These are phyloP conservation scores for Pelobates cultripes DNA, from an alignment of 2,797 vertebrate species.

Conservation along the genomic window DNA sequence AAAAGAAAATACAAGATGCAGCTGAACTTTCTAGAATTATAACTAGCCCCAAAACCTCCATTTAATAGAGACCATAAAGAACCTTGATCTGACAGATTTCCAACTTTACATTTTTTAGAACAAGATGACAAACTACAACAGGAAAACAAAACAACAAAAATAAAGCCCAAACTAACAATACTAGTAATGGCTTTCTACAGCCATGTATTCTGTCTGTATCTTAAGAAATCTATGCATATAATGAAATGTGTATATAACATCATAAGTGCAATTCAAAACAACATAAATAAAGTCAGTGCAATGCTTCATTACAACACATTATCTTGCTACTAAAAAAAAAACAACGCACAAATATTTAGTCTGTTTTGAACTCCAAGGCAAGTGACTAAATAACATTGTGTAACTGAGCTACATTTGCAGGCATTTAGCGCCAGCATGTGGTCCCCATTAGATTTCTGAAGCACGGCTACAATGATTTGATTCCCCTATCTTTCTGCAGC, in stretches of 20 bases:
- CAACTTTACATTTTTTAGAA: too few relatives aligned
- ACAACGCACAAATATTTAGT: neutral
- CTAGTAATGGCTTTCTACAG: too few relatives aligned
- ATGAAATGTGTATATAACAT: neutral
- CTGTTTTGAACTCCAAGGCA: neutral
- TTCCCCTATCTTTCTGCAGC: conserved; percentile 37
- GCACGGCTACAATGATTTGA: conserved; percentile 58
- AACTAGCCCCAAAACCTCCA: too few relatives aligned
- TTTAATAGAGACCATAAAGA: too few relatives aligned
- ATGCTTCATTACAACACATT: neutral
- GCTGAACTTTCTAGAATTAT: too few relatives aligned
- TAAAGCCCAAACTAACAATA: too few relatives aligned
- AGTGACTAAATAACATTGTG: conserved; percentile 63
- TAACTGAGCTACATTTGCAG: conserved; percentile 61
- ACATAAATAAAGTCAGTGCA: neutral
- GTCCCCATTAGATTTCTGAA: conserved; percentile 64
- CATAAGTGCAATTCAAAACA: neutral
- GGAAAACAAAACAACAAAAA: too few relatives aligned
- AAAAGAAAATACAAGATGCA: too few relatives aligned
- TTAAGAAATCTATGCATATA: too few relatives aligned
- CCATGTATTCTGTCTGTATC: too few relatives aligned
- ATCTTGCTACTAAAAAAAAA: neutral
- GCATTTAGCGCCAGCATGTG: conserved; percentile 64
- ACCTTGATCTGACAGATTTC: too few relatives aligned
- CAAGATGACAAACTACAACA: too few relatives aligned